These are phyloP conservation scores for Drosophila affinis DNA, from an alignment of 2,888 invertebrate species.

Conservation along the genomic window DNA sequence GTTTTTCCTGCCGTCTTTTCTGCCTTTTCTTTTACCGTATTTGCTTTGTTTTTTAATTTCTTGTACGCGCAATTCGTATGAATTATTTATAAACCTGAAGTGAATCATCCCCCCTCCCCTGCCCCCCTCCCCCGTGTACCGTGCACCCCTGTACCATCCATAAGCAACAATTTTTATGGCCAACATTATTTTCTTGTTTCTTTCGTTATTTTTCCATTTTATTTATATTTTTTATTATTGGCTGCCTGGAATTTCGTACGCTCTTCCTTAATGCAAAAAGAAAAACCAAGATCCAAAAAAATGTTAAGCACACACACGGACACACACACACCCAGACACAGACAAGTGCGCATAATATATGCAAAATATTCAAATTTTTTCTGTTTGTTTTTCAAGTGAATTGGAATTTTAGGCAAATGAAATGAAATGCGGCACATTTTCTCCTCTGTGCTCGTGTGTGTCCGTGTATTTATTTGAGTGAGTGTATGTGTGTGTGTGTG, in stretches of 20 bases:
- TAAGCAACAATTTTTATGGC: constrained; percentile 74
- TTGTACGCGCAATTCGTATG: constrained; percentile 66
- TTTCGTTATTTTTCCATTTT: constrained; percentile 38
- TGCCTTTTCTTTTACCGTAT: constrained; percentile 22
- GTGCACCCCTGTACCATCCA: constrained; percentile 33
- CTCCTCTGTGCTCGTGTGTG: constrained; percentile 2
- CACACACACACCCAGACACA: constrained; percentile 23
- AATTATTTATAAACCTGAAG: constrained; percentile 74
- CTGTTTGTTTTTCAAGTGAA: constrained; percentile 59
- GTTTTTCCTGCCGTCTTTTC: constrained; percentile 20
- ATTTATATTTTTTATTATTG: constrained; percentile 67
- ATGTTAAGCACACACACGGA: constrained; percentile 49
- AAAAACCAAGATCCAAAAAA: constrained; percentile 47
- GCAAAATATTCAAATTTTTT: constrained; percentile 74
- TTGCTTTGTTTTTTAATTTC: constrained; percentile 60
- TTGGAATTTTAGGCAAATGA: constrained; percentile 77
- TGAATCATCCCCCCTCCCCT: constrained; percentile 23
- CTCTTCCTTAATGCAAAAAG: constrained; percentile 52
- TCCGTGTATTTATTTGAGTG: constrained; percentile 46
- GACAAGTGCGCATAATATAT: constrained; percentile 48
- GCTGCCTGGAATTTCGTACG: constrained; percentile 64
- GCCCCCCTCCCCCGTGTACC: not conserved
- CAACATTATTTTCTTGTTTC: constrained; percentile 53
- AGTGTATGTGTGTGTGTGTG: constrained; percentile 10
- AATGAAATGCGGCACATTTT: constrained; percentile 54